phyloP scores from a whole-genome alignment of 2,888 invertebrate species.

The Trissonchulus latispiculum region DNA sequence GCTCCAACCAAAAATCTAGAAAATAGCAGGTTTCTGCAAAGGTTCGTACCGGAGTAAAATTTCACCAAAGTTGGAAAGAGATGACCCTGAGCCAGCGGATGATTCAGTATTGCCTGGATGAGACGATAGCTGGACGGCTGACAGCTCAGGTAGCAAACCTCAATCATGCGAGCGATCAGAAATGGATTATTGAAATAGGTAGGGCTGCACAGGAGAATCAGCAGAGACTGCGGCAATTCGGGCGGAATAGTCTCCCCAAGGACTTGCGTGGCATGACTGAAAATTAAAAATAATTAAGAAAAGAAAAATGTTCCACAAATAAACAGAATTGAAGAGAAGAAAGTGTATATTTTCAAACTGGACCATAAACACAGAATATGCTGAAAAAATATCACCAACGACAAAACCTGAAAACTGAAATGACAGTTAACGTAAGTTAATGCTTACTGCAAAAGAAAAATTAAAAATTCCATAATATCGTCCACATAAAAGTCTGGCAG shows the following conservation, averaged over 20 bases:
- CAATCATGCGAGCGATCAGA: constrained; percentile 87
- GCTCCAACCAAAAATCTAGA: no score
- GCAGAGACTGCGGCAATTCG: constrained; percentile 72
- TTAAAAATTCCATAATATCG: constrained; percentile 88
- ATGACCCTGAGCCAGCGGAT: constrained; percentile 67
- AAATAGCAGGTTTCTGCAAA: no score
- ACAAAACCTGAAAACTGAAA: constrained; percentile 12
- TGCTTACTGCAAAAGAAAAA: constrained; percentile 81
- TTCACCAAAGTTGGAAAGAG: constrained; percentile 86
- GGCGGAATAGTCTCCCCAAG: constrained; percentile 68
- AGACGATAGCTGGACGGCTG: constrained; percentile 50
- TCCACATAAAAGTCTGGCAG: constrained; percentile 93
- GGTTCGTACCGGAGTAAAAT: constrained; percentile 83
- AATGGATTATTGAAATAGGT: constrained; percentile 90
- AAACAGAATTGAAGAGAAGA: no score
- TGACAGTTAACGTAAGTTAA: constrained; percentile 1
- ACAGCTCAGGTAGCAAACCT: constrained; percentile 57
- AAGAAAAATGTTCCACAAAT: no score
- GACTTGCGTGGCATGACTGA: constrained; percentile 63
- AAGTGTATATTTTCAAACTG: no score
- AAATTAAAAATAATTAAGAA: no score
- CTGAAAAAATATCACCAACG: neutral
- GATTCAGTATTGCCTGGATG: constrained; percentile 70
- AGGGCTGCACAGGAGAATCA: constrained; percentile 78
- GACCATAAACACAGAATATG: no score